Conservation (phyloP, 2,113 vertebrate genomes). For the Pseudorectes ferrugineus region DNA sequence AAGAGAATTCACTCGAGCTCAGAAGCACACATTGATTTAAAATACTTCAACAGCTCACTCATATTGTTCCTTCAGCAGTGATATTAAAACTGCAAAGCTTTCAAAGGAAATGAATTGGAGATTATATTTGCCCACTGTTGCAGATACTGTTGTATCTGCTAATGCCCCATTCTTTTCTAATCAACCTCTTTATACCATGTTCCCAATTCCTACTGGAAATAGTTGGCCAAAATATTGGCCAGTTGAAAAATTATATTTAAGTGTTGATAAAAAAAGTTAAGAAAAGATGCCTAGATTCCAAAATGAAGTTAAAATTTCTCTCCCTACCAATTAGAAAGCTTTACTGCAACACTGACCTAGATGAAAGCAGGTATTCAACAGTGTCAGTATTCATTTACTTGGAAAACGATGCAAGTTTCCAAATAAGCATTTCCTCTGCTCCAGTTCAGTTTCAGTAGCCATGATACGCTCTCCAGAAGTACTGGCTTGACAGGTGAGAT, state of each 20-base stretch:
- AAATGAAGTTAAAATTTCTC: background rate
- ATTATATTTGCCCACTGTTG: background rate
- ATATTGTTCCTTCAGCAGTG: background rate
- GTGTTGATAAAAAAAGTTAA: background rate
- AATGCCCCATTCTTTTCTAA: background rate
- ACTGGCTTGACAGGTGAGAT: background rate
- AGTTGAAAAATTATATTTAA: background rate
- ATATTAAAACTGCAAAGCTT: background rate
- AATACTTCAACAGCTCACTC: background rate
- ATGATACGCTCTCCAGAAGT: background rate
- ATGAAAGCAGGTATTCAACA: background rate
- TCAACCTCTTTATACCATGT: background rate
- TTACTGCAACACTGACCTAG: background rate
- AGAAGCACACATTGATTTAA: background rate
- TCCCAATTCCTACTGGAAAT: background rate
- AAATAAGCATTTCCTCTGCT: background rate
- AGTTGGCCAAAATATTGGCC: background rate
- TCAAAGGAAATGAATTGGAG: background rate
- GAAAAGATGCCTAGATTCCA: background rate
- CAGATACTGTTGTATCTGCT: background rate
- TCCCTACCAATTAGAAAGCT: background rate
- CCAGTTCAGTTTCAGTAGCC: background rate
- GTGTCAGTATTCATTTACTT: background rate
- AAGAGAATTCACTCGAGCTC: fast-evolving
- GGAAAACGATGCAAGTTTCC: background rate